Evolutionary conservation across 2,797 vertebrate genomes (phyloP).

Genomic region (Gephyroberyx darwinii): DNA sequence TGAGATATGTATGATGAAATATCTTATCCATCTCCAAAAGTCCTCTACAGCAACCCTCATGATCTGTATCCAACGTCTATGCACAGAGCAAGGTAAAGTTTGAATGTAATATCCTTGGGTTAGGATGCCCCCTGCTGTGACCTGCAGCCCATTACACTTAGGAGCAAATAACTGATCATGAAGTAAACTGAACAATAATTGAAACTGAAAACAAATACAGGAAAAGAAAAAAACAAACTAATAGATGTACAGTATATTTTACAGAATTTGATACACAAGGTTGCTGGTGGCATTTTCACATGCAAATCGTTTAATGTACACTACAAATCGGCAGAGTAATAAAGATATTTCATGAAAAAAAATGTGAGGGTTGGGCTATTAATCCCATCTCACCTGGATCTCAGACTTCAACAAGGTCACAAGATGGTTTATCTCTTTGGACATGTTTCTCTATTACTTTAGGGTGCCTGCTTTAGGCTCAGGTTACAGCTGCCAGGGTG

Average conservation of each 20-base stretch:
- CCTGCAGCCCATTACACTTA: constrained; percentile 10
- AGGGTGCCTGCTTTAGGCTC: too few relatives aligned
- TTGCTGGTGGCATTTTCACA: too few relatives aligned
- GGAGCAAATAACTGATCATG: constrained; percentile 8
- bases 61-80: not conserved
- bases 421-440: too few relatives aligned
- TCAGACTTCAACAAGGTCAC: too few relatives aligned
- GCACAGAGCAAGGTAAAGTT: not conserved
- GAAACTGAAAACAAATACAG: not conserved
- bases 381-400: too few relatives aligned
- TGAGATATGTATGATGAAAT: not conserved
- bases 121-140: constrained; percentile 79
- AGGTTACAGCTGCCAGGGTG: too few relatives aligned
- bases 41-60: not conserved
- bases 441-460: too few relatives aligned
- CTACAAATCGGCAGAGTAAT: too few relatives aligned
- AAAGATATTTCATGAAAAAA: too few relatives aligned
- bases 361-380: too few relatives aligned
- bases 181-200: not conserved
- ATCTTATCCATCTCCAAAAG: not conserved
- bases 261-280: too few relatives aligned
- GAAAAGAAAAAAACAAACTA: not conserved
- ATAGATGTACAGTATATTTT: not conserved
- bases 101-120: constrained; percentile 50
- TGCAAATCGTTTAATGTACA: too few relatives aligned